Evolutionary conservation across 2,888 invertebrate genomes (phyloP), one percentile per base, ranked within the genome.

Genomic region (Apantesis nais): DNA sequence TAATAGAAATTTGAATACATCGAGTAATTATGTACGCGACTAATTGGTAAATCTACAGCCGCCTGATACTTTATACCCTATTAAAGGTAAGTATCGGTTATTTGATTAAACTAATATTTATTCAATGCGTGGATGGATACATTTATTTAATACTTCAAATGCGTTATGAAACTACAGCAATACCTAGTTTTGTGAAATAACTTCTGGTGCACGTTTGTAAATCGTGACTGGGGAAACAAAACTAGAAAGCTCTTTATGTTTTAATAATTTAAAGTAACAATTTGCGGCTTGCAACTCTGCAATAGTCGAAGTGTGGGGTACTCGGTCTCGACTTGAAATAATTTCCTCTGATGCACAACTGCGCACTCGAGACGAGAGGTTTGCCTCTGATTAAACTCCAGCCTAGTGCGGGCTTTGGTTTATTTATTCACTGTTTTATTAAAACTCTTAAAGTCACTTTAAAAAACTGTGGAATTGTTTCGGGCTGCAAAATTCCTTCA

Each of bases 311-410:
- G 75, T 77, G 79, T 68, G 78, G 76, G 73, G 74, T 77, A 78
- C 88, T 88, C 85, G 80, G 87, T 81, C 78, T 58, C 81, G 79
- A 82, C 86, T 89, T 89, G 87, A 89, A 90, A 91, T 88, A 92
- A 89, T 89, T 89, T 89, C 84, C 84, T 83, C 85, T 84, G 87
- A 80, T 83, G 84, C 83, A 83, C 83, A 86, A 82, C 86, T 85
- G 82, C 80, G 82, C 83, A 80, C 90, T 89, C 82, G 85, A 85
- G 83, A 88, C 83, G 83, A 89, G 89, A 84, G 89, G 88, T 84
- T 86, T 86, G 90, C 83, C 82, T 85, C 87, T 92, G 92, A 92
- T 92, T 92, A 91, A 92, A 91, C 88, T 86, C 85, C 75, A 83
- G 83, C 81, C 70, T 74, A 72, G 77, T 78, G 80, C 80, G 73